Evolutionary conservation across 1,140 invertebrate species (phyloP), one percentile per base, ranked within the genome.

Genomic region (Ladona fulva): DNA sequence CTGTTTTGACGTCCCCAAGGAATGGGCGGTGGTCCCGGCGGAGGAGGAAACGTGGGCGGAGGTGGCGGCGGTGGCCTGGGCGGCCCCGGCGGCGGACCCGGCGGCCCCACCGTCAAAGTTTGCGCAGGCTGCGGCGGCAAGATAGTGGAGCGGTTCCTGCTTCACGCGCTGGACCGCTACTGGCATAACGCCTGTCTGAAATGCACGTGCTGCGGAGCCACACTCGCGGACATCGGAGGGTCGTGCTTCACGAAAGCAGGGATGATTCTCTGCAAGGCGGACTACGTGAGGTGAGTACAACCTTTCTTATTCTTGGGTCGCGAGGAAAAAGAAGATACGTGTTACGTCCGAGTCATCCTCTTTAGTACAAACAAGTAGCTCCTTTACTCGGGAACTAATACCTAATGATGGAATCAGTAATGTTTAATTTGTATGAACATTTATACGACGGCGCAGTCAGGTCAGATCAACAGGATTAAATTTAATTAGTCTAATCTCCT

Each of bases 121-220:
- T 87, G 90, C 84, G 85, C 87, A 81, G 86, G 89, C 80, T 87
- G 91, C 84, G 86, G 88, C 79, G 92, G 90, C 81, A 93, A 94
- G 87, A 97, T 97, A 85, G 89, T 93, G 80, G 95, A 96, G 88
- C 89, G 94, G 84, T 96, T 91, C 88, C 88, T 96, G 79, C 88
- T 96, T 78, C 92, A 94, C 85, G 95, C 94, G 75, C 87, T 96
- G 83, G 95, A 97, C 87, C 89, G 94, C 83, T 97, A 95, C 86
- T 97, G 95, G 95, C 95, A 97, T 88, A 91, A 94, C 86, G 90
- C 91, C 80, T 97, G 96, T 86, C 90, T 97, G 81, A 97, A 97
- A 86, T 97, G 96, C 87, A 90, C 93, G 80, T 94, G 91, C 85
- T 97, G 96, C 86, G 90, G 90, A 77, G 91, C 91, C 78, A 91